Conservation (phyloP, 2,113 vertebrate species). For the Limanda limanda region DNA sequence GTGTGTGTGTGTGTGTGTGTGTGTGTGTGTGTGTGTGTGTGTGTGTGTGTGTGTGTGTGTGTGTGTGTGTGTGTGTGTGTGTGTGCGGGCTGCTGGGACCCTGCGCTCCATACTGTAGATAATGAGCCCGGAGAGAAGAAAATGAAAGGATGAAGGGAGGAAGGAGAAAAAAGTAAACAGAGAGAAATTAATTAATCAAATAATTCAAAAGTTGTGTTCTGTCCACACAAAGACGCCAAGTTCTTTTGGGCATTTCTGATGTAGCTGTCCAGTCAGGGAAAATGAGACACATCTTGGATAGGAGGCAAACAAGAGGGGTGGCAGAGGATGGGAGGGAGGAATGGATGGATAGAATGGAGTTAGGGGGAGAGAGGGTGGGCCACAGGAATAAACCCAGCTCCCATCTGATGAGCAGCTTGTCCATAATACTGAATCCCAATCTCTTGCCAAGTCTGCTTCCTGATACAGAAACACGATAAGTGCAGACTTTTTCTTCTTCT, state of each 20-base stretch:
- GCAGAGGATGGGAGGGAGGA: constrained; percentile 54
- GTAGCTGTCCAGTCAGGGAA: constrained; percentile 73
- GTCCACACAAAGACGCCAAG: constrained; percentile 69
- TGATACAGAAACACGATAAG: constrained; percentile 80
- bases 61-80: neutral
- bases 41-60: constrained; percentile 1
- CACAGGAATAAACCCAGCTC: constrained; percentile 82
- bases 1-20: constrained; percentile 1
- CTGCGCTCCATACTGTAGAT: constrained; percentile 53
- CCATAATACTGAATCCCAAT: constrained; percentile 77
- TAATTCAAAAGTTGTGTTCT: constrained; percentile 73
- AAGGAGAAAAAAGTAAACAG: constrained; percentile 41
- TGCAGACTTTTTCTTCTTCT: constrained; percentile 76
- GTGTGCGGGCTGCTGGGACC: constrained; percentile 1
- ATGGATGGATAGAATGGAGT: constrained; percentile 33
- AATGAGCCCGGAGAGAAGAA: constrained; percentile 61
- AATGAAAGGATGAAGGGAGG: constrained; percentile 21
- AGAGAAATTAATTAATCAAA: constrained; percentile 69
- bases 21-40: constrained; percentile 1
- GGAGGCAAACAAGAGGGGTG: constrained; percentile 69
- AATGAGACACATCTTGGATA: constrained; percentile 77
- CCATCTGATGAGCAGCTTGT: constrained; percentile 88
- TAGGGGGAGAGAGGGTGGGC: constrained; percentile 28
- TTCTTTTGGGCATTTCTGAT: constrained; percentile 67
- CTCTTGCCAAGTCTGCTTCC: constrained; percentile 79